phyloP scores from a whole-genome alignment of 2,113 vertebrate genomes.

The Mustelus asterias region DNA sequence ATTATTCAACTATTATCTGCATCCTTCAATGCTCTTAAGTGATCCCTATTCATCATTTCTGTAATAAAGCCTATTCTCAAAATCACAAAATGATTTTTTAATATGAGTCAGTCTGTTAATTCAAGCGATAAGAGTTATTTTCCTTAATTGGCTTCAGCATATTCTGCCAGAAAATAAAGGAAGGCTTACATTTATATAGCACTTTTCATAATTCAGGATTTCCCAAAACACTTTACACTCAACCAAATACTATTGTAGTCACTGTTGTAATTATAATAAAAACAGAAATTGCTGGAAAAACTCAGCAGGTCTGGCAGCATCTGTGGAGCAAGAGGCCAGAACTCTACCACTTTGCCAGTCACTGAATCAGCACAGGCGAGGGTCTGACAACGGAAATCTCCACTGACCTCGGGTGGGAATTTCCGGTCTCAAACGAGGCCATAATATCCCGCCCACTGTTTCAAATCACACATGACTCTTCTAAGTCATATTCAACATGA shows the following conservation, averaged over 20 bases:
- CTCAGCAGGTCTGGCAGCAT: no score
- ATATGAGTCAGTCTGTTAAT: constrained; percentile 20
- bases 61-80: constrained; percentile 32
- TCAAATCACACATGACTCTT: no score
- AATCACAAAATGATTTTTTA: constrained; percentile 35
- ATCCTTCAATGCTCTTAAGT: constrained; percentile 35
- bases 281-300: no score
- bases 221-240: not conserved
- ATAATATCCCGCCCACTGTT: no score
- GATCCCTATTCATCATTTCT: constrained; percentile 32
- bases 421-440: no score
- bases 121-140: constrained; percentile 21
- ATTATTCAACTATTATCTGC: constrained; percentile 31
- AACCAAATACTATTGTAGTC: not conserved
- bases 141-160: constrained; percentile 16
- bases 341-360: no score
- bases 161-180: not conserved
- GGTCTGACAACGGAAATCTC: no score
- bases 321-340: no score
- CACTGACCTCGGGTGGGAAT: no score
- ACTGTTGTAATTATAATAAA: no score
- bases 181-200: not conserved
- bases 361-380: no score
- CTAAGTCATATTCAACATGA: no score
- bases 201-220: not conserved